Conservation (phyloP, 2,888 invertebrate genomes). For the Cheilosia soror region DNA sequence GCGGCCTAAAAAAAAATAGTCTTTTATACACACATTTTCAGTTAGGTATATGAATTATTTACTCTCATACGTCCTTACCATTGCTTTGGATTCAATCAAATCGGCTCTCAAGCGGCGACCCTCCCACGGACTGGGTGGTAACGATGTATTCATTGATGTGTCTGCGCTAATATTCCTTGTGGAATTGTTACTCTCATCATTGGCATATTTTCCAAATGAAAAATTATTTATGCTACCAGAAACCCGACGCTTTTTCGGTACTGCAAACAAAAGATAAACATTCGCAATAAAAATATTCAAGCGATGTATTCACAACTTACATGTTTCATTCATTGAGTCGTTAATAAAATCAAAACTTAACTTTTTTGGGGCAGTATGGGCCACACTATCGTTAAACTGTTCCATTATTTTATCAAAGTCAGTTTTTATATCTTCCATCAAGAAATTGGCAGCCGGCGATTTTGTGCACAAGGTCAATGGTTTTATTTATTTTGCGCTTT, state of each 20-base stretch:
- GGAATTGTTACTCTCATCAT: conserved; percentile 71
- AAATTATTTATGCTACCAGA: conserved; percentile 77
- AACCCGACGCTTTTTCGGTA: conserved; percentile 81
- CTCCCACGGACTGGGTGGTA: conserved; percentile 86
- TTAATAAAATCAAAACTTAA: conserved; percentile 81
- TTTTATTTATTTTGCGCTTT: background rate
- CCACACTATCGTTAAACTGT: conserved; percentile 81
- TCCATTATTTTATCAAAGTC: conserved; percentile 82
- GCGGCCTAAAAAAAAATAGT: no score
- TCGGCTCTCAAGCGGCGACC: conserved; percentile 87
- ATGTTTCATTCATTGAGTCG: conserved; percentile 79
- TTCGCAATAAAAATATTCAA: background rate
- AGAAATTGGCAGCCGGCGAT: conserved; percentile 22
- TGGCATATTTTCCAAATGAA: conserved; percentile 69
- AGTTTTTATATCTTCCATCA: conserved; percentile 82
- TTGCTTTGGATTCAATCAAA: conserved; percentile 86
- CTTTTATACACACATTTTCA: no score
- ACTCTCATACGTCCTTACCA: conserved; percentile 81
- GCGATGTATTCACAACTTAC: conserved; percentile 67
- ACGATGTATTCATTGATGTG: conserved; percentile 71
- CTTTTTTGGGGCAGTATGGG: conserved; percentile 82
- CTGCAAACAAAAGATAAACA: conserved; percentile 71
- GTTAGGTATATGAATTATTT: no score
- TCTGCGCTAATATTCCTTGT: conserved; percentile 30
- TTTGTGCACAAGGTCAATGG: background rate